These are phyloP conservation scores for Thysanoteuthis rhombus DNA, from an alignment of 2,888 invertebrate species.

Conservation along the genomic window DNA sequence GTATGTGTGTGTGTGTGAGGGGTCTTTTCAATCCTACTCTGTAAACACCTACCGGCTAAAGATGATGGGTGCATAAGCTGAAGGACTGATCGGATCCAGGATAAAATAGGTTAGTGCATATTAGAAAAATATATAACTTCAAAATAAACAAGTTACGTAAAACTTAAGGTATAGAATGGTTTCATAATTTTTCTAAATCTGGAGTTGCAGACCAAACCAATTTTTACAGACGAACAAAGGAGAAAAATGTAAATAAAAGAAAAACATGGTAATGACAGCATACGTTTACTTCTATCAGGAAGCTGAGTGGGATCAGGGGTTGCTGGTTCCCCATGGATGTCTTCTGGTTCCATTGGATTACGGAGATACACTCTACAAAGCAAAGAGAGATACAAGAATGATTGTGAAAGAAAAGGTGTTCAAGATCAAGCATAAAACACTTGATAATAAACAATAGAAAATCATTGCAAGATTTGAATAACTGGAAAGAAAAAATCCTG, in stretches of 20 bases:
- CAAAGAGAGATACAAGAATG: background rate
- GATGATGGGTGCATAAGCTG: too few species aligned
- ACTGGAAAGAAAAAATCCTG: too few species aligned
- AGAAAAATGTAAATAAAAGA: background rate
- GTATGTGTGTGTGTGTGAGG: too few species aligned
- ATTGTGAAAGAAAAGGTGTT: too few species aligned
- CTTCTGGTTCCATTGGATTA: conserved; percentile 76
- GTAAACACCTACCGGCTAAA: too few species aligned
- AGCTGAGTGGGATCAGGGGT: conserved; percentile 63
- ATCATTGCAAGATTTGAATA: too few species aligned
- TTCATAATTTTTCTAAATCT: background rate
- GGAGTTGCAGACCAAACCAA: too few species aligned
- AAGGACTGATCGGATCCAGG: too few species aligned
- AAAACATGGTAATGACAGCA: conserved; percentile 38
- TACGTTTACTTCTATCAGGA: conserved; percentile 70
- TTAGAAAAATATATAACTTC: background rate
- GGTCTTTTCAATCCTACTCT: too few species aligned
- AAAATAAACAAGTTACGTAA: background rate
- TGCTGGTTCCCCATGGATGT: conserved; percentile 53
- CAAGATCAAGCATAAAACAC: too few species aligned
- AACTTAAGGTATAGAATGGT: background rate
- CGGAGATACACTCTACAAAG: conserved; percentile 74
- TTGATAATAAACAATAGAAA: background rate
- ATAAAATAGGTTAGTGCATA: too few species aligned
- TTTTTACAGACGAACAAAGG: too few species aligned